These are phyloP conservation scores for Diabrotica virgifera DNA, from an alignment of 1,140 invertebrate genomes.

Conservation along the genomic window DNA sequence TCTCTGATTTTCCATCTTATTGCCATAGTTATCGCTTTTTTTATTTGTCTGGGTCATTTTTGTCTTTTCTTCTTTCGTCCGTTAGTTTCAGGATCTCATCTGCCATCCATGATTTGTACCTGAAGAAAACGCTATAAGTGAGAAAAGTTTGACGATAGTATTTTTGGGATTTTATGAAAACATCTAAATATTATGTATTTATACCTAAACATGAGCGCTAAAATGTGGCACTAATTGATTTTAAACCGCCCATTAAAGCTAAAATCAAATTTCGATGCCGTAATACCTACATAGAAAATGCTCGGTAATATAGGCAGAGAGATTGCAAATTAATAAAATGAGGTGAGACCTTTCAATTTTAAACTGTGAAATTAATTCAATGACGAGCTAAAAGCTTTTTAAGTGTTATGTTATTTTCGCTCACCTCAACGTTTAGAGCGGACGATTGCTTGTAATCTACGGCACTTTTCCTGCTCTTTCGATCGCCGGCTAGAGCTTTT, in stretches of 20 bases:
- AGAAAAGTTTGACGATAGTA: no score
- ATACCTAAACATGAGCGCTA: no score
- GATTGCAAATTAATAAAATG: conserved; percentile 1
- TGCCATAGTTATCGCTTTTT: no score
- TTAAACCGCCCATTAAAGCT: not conserved
- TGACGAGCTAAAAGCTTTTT: conserved; percentile 14
- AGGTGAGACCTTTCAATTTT: conserved; percentile 15
- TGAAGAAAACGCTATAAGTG: no score
- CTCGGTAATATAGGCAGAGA: not conserved
- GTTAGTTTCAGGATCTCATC: no score
- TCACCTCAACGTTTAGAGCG: conserved; percentile 13
- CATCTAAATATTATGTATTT: no score
- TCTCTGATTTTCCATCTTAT: no score
- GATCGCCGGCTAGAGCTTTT: conserved; percentile 10
- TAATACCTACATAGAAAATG: not conserved
- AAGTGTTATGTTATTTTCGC: conserved; percentile 14
- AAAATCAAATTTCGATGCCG: not conserved
- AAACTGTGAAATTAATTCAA: conserved; percentile 14
- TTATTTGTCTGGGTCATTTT: no score
- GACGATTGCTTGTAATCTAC: conserved; percentile 11
- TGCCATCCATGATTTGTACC: no score
- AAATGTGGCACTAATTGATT: not conserved
- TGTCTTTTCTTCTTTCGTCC: no score
- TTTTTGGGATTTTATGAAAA: no score
- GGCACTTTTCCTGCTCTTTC: conserved; percentile 10